These are phyloP conservation scores for Pelagia noctiluca DNA, from an alignment of 30 jellyfish, hydroid and myxozoan genomes.

Conservation along the genomic window DNA sequence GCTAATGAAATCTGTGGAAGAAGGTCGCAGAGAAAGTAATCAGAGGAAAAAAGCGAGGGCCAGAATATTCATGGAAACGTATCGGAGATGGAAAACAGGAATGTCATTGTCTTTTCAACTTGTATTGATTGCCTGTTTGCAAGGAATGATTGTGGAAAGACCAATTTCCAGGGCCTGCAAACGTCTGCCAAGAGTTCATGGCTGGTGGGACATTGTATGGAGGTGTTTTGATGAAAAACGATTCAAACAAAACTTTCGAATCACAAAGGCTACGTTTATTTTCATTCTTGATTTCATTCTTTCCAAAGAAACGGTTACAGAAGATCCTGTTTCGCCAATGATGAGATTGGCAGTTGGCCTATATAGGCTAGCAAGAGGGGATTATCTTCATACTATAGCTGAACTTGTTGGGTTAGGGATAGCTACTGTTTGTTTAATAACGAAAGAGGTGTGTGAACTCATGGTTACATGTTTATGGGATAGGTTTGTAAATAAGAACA, in stretches of 20 bases:
- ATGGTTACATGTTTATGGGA: constrained; percentile 46
- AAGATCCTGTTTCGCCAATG: constrained; percentile 51
- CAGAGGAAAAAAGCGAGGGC: constrained; percentile 1
- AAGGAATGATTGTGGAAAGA: neutral
- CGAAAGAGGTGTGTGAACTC: constrained; percentile 30
- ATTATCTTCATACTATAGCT: constrained; percentile 40
- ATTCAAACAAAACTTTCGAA: constrained; percentile 21
- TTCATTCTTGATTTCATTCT: constrained; percentile 7
- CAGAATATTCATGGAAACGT: constrained; percentile 6
- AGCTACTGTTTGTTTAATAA: constrained; percentile 32
- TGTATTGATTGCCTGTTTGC: constrained; percentile 14
- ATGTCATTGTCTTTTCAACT: constrained; percentile 28
- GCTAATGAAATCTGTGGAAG: constrained; percentile 9
- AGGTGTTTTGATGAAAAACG: constrained; percentile 12
- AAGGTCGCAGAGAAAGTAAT: constrained; percentile 22
- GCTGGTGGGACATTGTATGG: constrained; percentile 33
- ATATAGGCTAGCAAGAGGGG: constrained; percentile 45
- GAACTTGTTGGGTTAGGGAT: constrained; percentile 52
- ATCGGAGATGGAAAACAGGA: constrained; percentile 18
- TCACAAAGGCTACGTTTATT: constrained; percentile 14
- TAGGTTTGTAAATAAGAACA: neutral
- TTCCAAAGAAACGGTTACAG: constrained; percentile 24
- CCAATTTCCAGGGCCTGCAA: constrained; percentile 38
- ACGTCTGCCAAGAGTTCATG: constrained; percentile 37
- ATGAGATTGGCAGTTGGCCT: constrained; percentile 40